Conservation (phyloP, 2,797 vertebrate species). For the Pangasius sanitwongsei region DNA sequence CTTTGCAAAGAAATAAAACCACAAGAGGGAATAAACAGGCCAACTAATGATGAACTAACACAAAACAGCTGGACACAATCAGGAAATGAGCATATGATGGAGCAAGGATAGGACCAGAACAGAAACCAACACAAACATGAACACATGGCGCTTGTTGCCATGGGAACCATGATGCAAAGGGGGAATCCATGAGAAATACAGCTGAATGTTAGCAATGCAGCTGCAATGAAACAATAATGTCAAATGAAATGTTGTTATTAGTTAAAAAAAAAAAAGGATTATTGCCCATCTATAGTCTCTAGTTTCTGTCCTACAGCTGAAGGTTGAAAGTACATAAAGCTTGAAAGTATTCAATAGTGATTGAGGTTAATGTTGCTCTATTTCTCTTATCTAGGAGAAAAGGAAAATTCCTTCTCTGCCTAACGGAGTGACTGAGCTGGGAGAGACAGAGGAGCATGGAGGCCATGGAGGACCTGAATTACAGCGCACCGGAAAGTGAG, state of each 20-base stretch:
- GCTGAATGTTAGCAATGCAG: not conserved
- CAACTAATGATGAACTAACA: not conserved
- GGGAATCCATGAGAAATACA: not conserved
- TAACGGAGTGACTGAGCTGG: constrained; percentile 92
- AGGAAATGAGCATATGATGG: not conserved
- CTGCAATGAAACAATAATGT: not conserved
- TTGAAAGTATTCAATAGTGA: not conserved
- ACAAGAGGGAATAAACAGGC: not conserved
- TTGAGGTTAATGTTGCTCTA: constrained; percentile 41
- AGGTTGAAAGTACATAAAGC: not conserved
- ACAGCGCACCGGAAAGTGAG: constrained; percentile 92
- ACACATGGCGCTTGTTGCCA: not conserved
- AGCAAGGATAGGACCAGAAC: not conserved
- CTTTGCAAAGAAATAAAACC: not conserved
- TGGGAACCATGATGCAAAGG: not conserved
- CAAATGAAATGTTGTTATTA: not conserved
- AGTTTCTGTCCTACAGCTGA: not conserved
- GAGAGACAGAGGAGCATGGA: constrained; percentile 85
- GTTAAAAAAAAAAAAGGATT: not conserved
- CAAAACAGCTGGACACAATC: not conserved
- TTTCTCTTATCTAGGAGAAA: constrained; percentile 82
- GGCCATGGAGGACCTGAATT: constrained; percentile 95
- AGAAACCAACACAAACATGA: not conserved
- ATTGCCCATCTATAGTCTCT: not conserved
- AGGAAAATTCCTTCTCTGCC: constrained; percentile 93